A percentile compares a stretch with the other conserved stretches of the same genome.
phyloP scores from a whole-genome alignment of 2,888 invertebrate genomes.

The Cerastis leucographa region DNA sequence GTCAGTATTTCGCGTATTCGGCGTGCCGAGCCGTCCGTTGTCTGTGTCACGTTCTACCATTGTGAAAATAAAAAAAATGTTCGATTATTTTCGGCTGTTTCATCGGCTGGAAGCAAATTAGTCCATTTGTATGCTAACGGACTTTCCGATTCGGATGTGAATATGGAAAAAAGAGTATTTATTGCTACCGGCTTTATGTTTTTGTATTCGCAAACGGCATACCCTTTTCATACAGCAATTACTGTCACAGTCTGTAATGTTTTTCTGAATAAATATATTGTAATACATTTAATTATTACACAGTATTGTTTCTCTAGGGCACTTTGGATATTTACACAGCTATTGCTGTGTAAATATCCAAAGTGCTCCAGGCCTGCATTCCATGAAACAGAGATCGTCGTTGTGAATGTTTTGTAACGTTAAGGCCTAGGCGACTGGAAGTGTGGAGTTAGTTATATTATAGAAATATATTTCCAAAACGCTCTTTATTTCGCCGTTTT shows the following conservation, averaged over 20 bases:
- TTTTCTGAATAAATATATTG: neutral
- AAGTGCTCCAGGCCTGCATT: neutral
- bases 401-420: too few species aligned
- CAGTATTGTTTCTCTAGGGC: neutral
- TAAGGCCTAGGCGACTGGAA: too few species aligned
- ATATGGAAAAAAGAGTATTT: slow-evolving; percentile 60
- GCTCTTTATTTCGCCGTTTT: too few species aligned
- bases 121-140: slow-evolving; percentile 71
- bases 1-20: slow-evolving; percentile 18
- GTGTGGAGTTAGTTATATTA: too few species aligned
- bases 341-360: neutral
- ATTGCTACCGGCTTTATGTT: slow-evolving; percentile 50
- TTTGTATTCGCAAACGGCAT: slow-evolving; percentile 28
- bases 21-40: slow-evolving; percentile 3
- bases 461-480: too few species aligned
- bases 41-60: slow-evolving; percentile 35
- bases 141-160: slow-evolving; percentile 65
- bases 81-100: slow-evolving; percentile 60
- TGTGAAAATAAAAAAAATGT: slow-evolving; percentile 53
- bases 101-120: slow-evolving; percentile 63
- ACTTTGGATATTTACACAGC: too few species aligned
- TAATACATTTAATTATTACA: neutral
- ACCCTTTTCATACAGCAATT: slow-evolving; percentile 33
- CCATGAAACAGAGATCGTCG: too few species aligned
- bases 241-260: slow-evolving; percentile 6